Conservation (phyloP, 2,113 vertebrate genomes). For the Dipodomys spectabilis region DNA sequence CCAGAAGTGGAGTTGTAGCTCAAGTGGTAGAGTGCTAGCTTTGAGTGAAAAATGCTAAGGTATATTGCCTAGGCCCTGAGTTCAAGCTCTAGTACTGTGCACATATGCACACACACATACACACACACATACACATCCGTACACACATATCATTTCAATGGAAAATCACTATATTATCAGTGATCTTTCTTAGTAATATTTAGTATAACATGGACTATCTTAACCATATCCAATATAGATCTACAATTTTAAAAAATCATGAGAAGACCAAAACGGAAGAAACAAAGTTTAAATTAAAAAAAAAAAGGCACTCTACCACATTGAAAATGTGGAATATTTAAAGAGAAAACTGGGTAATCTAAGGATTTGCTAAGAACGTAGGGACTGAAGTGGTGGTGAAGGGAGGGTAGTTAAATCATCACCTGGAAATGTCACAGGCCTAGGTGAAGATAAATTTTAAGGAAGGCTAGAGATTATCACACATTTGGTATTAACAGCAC, state of each 20-base stretch:
- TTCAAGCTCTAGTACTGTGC: no score
- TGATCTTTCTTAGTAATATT: no score
- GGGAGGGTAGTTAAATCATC: neutral
- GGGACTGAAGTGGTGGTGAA: neutral
- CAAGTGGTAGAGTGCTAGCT: no score
- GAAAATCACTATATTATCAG: no score
- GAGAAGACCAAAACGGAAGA: conserved; percentile 6
- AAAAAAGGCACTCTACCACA: neutral
- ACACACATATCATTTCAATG: neutral
- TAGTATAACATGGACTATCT: no score
- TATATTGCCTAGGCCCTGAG: no score
- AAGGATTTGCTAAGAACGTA: neutral
- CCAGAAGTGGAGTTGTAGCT: no score
- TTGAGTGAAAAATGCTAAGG: no score
- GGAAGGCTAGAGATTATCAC: neutral
- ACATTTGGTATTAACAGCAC: neutral
- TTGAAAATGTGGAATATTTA: neutral
- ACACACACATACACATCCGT: neutral
- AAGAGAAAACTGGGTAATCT: neutral
- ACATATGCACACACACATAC: no score
- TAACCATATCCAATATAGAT: no score
- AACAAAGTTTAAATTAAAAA: conserved; percentile 8
- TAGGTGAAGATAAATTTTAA: neutral
- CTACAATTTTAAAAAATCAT: neutral
- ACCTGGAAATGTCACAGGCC: conserved; percentile 1